Percentiles rank a stretch among this genome's conserved stretches.
Evolutionary conservation across 2,113 vertebrate species (phyloP).

Genomic region (Myrmecophaga tridactyla): DNA sequence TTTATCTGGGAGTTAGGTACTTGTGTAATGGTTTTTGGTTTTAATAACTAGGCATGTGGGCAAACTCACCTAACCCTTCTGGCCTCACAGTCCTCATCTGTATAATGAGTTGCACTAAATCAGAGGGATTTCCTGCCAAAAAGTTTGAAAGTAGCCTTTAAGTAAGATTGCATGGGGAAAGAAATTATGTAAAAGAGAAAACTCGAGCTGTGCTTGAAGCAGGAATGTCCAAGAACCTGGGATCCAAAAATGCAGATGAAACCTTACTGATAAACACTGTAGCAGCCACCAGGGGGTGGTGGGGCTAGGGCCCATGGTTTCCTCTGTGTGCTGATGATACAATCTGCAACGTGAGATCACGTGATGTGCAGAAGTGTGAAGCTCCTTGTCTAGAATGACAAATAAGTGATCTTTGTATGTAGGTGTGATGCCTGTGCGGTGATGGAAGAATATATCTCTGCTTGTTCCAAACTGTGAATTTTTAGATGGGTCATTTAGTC

Average conservation of each 20-base stretch:
- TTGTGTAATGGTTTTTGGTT: neutral
- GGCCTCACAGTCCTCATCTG: neutral
- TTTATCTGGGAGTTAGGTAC: neutral
- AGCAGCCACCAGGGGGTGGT: neutral
- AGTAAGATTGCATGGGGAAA: neutral
- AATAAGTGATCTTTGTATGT: neutral
- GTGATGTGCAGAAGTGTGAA: neutral
- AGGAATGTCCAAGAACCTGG: neutral
- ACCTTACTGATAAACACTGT: neutral
- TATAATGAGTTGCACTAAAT: neutral
- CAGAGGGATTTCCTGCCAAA: neutral
- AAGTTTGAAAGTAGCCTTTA: constrained; percentile 22
- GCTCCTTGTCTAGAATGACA: neutral
- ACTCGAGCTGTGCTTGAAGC: neutral
- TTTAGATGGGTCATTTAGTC: constrained; percentile 10
- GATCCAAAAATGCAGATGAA: neutral
- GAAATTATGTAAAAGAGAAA: neutral
- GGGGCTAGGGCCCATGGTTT: neutral
- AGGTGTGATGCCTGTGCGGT: neutral
- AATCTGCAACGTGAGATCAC: neutral
- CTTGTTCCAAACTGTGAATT: neutral
- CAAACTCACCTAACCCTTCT: neutral
- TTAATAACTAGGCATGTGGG: neutral
- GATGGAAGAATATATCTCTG: neutral
- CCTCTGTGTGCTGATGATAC: neutral